A percentile compares a stretch with the other conserved stretches of the same genome.
These are phyloP conservation scores for Axinella damicornis DNA, from an alignment of 37 sponge, comb jelly and placozoan species.

Conservation along the genomic window DNA sequence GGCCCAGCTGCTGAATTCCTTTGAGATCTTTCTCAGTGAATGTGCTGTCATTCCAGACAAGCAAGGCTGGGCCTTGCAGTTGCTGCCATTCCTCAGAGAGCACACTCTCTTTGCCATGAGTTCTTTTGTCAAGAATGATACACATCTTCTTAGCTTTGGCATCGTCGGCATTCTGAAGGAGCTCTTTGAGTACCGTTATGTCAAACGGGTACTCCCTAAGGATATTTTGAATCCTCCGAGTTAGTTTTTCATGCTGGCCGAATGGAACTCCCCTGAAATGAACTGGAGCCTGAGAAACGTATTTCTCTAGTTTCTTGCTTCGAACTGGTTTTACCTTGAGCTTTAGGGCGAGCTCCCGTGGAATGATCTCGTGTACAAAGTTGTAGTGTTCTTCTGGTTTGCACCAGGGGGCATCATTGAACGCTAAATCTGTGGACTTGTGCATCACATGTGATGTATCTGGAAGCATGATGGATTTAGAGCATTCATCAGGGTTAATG, in stretches of 20 bases:
- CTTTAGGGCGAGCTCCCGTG: conserved; percentile 32
- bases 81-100: conserved; percentile 58
- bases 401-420: conserved; percentile 61
- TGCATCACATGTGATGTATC: conserved; percentile 35
- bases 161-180: conserved; percentile 88
- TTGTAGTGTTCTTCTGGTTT: neutral
- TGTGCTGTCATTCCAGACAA: conserved; percentile 69
- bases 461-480: conserved; percentile 21
- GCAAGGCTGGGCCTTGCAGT: conserved; percentile 80
- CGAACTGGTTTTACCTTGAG: conserved; percentile 30
- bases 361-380: conserved; percentile 29
- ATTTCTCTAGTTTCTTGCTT: conserved; percentile 27
- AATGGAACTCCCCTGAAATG: conserved; percentile 14
- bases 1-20: conserved; percentile 71
- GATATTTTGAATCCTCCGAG: conserved; percentile 36
- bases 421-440: conserved; percentile 26
- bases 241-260: conserved; percentile 52
- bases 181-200: conserved; percentile 44
- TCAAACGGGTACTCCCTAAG: conserved; percentile 32
- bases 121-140: conserved; percentile 61
- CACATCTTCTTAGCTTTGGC: conserved; percentile 77
- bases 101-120: conserved; percentile 20
- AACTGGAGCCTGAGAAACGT: neutral
- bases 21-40: conserved; percentile 63
- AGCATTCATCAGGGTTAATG: neutral